Evolutionary conservation across 1,140 invertebrate genomes (phyloP).

Genomic region (Colletes gigas): DNA sequence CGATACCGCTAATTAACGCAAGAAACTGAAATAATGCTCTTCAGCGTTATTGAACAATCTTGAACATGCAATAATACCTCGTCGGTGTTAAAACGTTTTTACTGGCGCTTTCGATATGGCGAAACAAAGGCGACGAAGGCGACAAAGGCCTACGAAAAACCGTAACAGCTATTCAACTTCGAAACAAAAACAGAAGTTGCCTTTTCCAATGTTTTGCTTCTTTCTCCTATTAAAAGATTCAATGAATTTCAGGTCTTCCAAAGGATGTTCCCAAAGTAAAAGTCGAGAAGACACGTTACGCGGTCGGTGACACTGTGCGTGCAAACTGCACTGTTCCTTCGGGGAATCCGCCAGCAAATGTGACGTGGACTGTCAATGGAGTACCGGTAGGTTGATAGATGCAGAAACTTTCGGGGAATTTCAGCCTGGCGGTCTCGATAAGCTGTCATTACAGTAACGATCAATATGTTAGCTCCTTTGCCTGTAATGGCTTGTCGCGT

Average conservation of each 20-base stretch:
- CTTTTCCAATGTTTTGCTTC: neutral
- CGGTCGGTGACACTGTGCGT: conserved; percentile 87
- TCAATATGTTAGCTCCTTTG: conserved; percentile 34
- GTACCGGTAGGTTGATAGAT: conserved; percentile 83
- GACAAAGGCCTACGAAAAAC: conserved; percentile 33
- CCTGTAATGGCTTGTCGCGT: neutral
- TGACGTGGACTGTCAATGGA: conserved; percentile 91
- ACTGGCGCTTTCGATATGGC: neutral
- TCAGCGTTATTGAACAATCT: conserved; percentile 34
- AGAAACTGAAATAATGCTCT: conserved; percentile 42
- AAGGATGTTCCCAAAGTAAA: conserved; percentile 84
- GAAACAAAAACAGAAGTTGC: neutral
- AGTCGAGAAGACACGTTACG: conserved; percentile 87
- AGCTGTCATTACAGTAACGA: conserved; percentile 13
- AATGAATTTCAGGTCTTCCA: conserved; percentile 84
- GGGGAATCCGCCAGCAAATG: conserved; percentile 88
- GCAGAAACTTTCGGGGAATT: conserved; percentile 27
- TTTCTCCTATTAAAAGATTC: neutral
- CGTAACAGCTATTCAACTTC: neutral
- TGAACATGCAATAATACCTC: conserved; percentile 10
- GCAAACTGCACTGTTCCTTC: conserved; percentile 88
- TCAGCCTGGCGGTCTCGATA: conserved; percentile 6
- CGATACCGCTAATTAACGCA: conserved; percentile 20
- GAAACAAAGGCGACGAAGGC: conserved; percentile 31
- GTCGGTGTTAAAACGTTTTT: conserved; percentile 41